Percentiles rank a stretch among this genome's conserved stretches.
Conservation (phyloP, 2,888 invertebrate species). For the Brassicogethes aeneus region DNA sequence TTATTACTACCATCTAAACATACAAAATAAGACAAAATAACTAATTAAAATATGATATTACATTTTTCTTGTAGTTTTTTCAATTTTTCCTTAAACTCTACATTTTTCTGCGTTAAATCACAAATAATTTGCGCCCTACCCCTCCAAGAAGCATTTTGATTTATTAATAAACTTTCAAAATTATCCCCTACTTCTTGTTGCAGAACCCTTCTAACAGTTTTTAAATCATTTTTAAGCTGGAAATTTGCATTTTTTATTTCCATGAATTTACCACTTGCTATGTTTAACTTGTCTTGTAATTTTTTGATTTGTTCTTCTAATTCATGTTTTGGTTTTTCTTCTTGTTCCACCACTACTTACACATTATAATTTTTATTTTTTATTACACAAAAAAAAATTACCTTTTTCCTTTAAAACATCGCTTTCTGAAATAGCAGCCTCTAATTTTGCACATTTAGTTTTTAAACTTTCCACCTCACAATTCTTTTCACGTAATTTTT, state of each 20-base stretch:
- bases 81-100: conserved; percentile 56
- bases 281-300: conserved; percentile 51
- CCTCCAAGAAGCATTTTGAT: conserved; percentile 57
- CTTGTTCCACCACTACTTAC: too few relatives aligned
- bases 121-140: conserved; percentile 70
- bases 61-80: conserved; percentile 20
- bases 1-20: background rate
- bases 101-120: conserved; percentile 57
- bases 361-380: too few relatives aligned
- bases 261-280: conserved; percentile 53
- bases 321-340: background rate
- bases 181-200: conserved; percentile 69
- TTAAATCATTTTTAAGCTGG: conserved; percentile 61
- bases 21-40: too few relatives aligned
- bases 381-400: background rate
- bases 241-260: conserved; percentile 61
- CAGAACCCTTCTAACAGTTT: conserved; percentile 62
- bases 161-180: conserved; percentile 53
- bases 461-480: conserved; percentile 52
- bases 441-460: conserved; percentile 48
- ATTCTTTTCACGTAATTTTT: conserved; percentile 54
- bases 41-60: too few relatives aligned
- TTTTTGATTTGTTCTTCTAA: conserved; percentile 42
- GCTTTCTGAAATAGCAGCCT: conserved; percentile 22
- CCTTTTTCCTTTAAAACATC: background rate